phyloP scores from a whole-genome alignment of 2,113 vertebrate species.

The Melospiza georgiana region DNA sequence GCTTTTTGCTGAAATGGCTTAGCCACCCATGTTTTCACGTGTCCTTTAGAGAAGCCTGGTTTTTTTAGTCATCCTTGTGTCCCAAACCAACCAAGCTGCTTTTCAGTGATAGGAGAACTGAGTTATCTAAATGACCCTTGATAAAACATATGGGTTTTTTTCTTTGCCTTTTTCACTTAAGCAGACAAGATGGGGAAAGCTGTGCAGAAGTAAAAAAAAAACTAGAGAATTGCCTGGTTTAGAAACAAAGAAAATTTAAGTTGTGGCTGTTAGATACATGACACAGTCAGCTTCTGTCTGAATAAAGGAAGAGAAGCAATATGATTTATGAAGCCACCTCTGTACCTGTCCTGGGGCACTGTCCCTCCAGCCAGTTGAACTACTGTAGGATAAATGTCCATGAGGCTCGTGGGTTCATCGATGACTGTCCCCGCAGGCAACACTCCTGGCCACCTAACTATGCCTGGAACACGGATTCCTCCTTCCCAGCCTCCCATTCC shows the following conservation, averaged over 20 bases:
- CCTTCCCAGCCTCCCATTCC: constrained; percentile 94
- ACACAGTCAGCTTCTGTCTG: not conserved
- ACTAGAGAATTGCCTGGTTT: not conserved
- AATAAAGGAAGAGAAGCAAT: not conserved
- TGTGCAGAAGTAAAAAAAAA: not conserved
- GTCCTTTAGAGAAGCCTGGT: not conserved
- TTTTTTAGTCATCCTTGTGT: not conserved
- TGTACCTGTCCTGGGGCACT: constrained; percentile 82
- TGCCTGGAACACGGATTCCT: constrained; percentile 90
- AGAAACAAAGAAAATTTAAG: not conserved
- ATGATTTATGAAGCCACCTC: not conserved
- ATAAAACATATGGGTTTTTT: not conserved
- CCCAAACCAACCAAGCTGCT: not conserved
- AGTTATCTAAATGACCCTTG: not conserved
- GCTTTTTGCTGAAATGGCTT: not conserved
- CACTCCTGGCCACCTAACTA: constrained; percentile 88
- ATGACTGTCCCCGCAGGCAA: constrained; percentile 78
- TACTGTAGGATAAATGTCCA: constrained; percentile 92
- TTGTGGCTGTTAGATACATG: not conserved
- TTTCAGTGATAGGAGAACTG: not conserved
- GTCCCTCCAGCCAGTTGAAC: constrained; percentile 76
- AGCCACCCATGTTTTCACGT: rapidly evolving
- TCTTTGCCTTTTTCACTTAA: not conserved
- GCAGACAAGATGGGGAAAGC: not conserved
- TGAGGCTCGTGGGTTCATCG: constrained; percentile 88